Conservation (phyloP, 1,140 invertebrate species). For the Scaptomyza graminum region DNA sequence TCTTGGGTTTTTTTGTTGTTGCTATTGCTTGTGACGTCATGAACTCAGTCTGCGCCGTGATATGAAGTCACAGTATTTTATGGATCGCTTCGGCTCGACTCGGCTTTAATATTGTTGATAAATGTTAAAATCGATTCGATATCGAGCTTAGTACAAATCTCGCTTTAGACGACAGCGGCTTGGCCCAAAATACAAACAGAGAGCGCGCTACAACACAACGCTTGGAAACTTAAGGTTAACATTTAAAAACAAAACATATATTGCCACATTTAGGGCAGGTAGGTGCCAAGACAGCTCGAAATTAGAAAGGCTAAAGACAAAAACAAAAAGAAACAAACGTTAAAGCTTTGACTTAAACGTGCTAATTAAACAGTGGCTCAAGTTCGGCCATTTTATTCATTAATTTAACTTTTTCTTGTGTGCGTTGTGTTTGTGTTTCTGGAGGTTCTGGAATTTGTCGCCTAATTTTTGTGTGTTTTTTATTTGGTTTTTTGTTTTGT, state of each 20-base stretch:
- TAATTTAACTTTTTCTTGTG: conserved; percentile 8
- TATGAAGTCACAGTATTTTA: conserved; percentile 25
- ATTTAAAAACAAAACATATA: conserved; percentile 21
- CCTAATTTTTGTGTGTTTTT: conserved; percentile 6
- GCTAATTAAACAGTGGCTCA: conserved; percentile 35
- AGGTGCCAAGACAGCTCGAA: conserved; percentile 49
- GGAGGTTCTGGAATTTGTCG: conserved; percentile 22
- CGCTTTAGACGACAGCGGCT: conserved; percentile 62
- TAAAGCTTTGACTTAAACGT: conserved; percentile 8
- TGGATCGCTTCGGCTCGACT: conserved; percentile 12
- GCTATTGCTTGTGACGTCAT: conserved; percentile 23
- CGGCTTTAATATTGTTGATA: conserved; percentile 57
- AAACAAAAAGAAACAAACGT: conserved; percentile 16
- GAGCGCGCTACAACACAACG: conserved; percentile 25
- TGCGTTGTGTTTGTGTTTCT: conserved; percentile 14
- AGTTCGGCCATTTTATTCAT: conserved; percentile 32
- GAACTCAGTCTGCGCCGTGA: neutral
- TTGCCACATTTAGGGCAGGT: conserved; percentile 54
- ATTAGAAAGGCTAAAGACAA: conserved; percentile 62
- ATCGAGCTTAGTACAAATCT: conserved; percentile 66
- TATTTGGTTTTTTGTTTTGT: conserved; percentile 66
- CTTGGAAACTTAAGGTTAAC: conserved; percentile 63
- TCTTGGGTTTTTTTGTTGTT: conserved; percentile 63
- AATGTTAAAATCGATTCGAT: conserved; percentile 74
- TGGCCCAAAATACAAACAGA: conserved; percentile 32